Conservation (phyloP, 2,113 vertebrate genomes). For the Romanogobio albipinnatus region DNA sequence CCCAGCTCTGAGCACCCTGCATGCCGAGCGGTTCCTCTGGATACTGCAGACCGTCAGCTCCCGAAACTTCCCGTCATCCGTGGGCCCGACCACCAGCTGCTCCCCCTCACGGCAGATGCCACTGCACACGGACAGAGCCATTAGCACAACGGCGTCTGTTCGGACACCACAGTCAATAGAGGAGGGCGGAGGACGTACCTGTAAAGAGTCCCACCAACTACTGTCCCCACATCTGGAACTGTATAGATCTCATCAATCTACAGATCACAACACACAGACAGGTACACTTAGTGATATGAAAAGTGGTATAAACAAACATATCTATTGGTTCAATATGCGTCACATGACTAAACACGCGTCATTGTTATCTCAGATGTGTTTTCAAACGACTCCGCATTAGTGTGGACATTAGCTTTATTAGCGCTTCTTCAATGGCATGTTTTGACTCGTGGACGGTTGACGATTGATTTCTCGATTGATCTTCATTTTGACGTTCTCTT, state of each 20-base stretch:
- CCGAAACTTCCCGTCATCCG: slow-evolving; percentile 88
- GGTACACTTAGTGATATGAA: too few relatives aligned
- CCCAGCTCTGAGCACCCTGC: slow-evolving; percentile 91
- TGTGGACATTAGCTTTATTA: too few relatives aligned
- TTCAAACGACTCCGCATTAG: too few relatives aligned
- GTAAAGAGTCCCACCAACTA: slow-evolving; percentile 95
- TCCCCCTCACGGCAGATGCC: slow-evolving; percentile 98
- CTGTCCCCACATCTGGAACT: slow-evolving; percentile 96
- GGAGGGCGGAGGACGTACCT: slow-evolving; percentile 79
- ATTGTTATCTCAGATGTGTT: too few relatives aligned
- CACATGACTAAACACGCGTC: too few relatives aligned
- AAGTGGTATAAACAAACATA: too few relatives aligned
- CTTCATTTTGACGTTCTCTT: too few relatives aligned
- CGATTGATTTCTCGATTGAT: too few relatives aligned
- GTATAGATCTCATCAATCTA: slow-evolving; percentile 99
- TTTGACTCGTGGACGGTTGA: too few relatives aligned
- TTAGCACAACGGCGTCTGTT: neutral
- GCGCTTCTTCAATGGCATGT: too few relatives aligned
- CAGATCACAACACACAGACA: slow-evolving; percentile 33
- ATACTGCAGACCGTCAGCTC: slow-evolving; percentile 92
- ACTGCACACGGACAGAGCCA: slow-evolving; percentile 68
- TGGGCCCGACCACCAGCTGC: slow-evolving; percentile 92
- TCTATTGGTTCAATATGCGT: too few relatives aligned
- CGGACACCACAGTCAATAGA: neutral
- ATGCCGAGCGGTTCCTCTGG: slow-evolving; percentile 94